These are phyloP conservation scores for Tortricodes alternella DNA, from an alignment of 2,888 invertebrate genomes.

Conservation along the genomic window DNA sequence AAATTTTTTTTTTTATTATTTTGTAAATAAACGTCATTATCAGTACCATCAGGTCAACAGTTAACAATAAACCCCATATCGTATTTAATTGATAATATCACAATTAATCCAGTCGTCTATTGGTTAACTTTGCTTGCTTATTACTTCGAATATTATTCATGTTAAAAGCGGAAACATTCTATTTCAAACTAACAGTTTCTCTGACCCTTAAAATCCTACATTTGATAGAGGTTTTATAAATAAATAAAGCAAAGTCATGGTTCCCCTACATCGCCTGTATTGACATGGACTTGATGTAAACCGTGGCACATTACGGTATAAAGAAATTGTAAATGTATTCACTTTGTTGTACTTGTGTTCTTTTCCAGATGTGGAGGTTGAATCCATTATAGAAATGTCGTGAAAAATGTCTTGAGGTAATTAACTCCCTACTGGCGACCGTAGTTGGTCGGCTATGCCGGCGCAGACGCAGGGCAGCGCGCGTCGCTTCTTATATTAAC, in stretches of 20 bases:
- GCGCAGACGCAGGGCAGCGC: constrained; percentile 35
- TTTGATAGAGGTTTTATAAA: not conserved
- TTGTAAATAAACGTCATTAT: too few species aligned
- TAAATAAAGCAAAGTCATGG: constrained; percentile 3
- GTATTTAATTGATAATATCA: too few species aligned
- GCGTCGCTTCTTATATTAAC: constrained; percentile 57
- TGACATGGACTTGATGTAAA: constrained; percentile 79
- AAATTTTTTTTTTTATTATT: too few species aligned
- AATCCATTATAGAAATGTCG: constrained; percentile 81
- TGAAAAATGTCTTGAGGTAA: constrained; percentile 82
- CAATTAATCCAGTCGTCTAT: too few species aligned
- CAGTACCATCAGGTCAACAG: too few species aligned
- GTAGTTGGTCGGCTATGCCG: constrained; percentile 76
- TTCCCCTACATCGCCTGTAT: constrained; percentile 38
- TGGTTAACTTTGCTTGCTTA: not conserved
- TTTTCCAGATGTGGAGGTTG: constrained; percentile 83
- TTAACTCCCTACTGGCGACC: constrained; percentile 81
- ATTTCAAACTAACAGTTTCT: not conserved
- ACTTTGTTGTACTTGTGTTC: constrained; percentile 83
- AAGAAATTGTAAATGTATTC: constrained; percentile 62
- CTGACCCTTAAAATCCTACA: not conserved
- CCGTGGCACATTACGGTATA: constrained; percentile 70
- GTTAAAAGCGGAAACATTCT: not conserved
- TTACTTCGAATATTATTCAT: not conserved
- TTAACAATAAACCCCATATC: too few species aligned